Evolutionary conservation across 2,888 invertebrate genomes (phyloP).

Genomic region (Macrostomum cliftonense): DNA sequence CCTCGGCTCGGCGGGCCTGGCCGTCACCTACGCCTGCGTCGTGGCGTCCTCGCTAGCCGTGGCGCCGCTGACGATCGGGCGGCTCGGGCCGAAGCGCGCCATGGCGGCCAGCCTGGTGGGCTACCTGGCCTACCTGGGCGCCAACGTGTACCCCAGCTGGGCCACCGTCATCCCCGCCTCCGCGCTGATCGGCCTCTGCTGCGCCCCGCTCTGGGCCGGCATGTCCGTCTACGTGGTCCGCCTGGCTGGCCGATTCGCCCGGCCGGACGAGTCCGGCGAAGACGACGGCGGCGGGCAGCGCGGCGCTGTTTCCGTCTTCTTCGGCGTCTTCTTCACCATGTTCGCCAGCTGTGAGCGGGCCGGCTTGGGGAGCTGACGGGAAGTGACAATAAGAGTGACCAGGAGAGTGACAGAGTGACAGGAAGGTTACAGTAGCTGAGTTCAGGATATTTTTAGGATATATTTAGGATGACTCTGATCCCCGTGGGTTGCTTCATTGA

Average conservation of each 20-base stretch:
- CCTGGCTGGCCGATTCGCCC: slow-evolving; percentile 8
- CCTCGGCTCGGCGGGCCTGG: slow-evolving; percentile 67
- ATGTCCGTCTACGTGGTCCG: slow-evolving; percentile 60
- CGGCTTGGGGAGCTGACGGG: too few relatives aligned
- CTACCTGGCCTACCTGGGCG: slow-evolving; percentile 78
- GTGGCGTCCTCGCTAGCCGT: slow-evolving; percentile 87
- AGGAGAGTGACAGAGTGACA: too few relatives aligned
- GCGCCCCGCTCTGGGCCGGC: slow-evolving; percentile 92
- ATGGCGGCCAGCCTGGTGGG: slow-evolving; percentile 73
- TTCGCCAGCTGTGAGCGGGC: slow-evolving; percentile 3
- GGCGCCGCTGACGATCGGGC: slow-evolving; percentile 6
- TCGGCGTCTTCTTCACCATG: slow-evolving; percentile 25
- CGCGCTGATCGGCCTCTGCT: slow-evolving; percentile 75
- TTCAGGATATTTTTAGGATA: too few relatives aligned
- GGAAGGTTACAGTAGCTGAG: too few relatives aligned
- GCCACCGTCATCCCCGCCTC: slow-evolving; percentile 59
- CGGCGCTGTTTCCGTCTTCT: slow-evolving; percentile 44
- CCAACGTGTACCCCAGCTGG: slow-evolving; percentile 70
- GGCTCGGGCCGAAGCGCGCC: slow-evolving; percentile 83
- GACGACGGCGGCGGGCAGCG: slow-evolving; percentile 49
- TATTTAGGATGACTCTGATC: too few relatives aligned
- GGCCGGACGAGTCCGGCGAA: slow-evolving; percentile 66
- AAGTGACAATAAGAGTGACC: too few relatives aligned
- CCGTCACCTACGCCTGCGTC: slow-evolving; percentile 73
- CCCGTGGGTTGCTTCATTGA: too few relatives aligned